Evolutionary conservation across 92 coral and sea anemone species (phyloP), one percentile per base, ranked within the genome.

Genomic region (Zoanthus sociatus): DNA sequence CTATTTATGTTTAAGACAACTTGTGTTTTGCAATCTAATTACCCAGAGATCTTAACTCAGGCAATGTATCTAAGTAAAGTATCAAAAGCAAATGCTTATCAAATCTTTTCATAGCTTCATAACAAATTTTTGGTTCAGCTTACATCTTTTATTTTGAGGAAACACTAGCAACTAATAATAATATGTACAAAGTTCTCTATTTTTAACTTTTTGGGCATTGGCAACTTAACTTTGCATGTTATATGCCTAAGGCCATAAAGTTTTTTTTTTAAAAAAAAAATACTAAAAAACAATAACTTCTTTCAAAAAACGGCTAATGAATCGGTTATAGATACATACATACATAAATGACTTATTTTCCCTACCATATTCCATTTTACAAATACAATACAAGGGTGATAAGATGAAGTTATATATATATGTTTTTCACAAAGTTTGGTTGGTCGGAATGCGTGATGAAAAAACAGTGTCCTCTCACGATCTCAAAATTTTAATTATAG

Each of bases 1-100:
- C 26, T 81, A 16, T 21, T 81, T 61, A 64, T 66, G 55, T 64
- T 68, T 81, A 46, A 66, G 53, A 20, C 85, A 77, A 32, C 75
- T 67, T n/a, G 85, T 81, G 75, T 42, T 30, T 31, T 8, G 58
- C 21, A 30, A 18, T n/a, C 75, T 18, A 81, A 81, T 81, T 46
- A 81, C 13, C 85, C n/a, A 17, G 20, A 63, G 58, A 32, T 9
- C 37, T 31, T 12, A 51, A 6, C 18, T 50, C 21, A 17, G 18
- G 42, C 69, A 17, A 42, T 63, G 13, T 45, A 66, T 45, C 72
- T 56, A 69, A 78, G 47, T 58, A 32, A 14, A 16, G 6, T 26
- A 17, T 26, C 20, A 17, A 50, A 55, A 31, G 11, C 48, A 55
- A 18, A 13, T 37, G 11, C 44, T 75, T 75, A 51, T 75, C 60